phyloP scores from a whole-genome alignment of 2,113 vertebrate species.

The Forbesichthys agassizii region DNA sequence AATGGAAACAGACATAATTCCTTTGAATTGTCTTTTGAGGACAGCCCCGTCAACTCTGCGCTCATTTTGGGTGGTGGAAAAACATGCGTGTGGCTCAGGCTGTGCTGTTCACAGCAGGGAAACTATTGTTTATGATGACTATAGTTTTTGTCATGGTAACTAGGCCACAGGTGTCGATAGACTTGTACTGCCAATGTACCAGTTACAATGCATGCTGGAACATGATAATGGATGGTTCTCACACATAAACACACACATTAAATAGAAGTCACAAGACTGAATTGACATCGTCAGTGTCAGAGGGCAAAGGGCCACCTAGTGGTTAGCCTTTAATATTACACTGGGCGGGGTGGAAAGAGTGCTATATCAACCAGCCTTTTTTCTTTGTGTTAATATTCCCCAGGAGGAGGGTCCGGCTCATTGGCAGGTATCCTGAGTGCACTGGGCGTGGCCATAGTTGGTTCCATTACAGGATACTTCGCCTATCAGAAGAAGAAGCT shows the following conservation, averaged over 20 bases:
- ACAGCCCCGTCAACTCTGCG: no score
- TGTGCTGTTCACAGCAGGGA: slow-evolving; percentile 18
- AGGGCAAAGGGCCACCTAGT: slow-evolving; percentile 24
- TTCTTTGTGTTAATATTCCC: slow-evolving; percentile 3
- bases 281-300: neutral
- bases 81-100: neutral
- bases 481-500: slow-evolving; percentile 90
- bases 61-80: neutral
- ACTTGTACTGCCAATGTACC: slow-evolving; percentile 21
- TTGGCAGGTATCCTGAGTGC: slow-evolving; percentile 81
- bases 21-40: neutral
- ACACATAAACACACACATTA: neutral
- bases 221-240: slow-evolving; percentile 11
- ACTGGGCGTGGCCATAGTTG: slow-evolving; percentile 76
- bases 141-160: slow-evolving; percentile 48
- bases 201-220: slow-evolving; percentile 23
- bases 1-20: neutral
- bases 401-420: slow-evolving; percentile 46
- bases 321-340: slow-evolving; percentile 6
- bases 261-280: slow-evolving; percentile 9
- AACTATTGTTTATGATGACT: slow-evolving; percentile 16
- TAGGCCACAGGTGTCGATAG: slow-evolving; percentile 44
- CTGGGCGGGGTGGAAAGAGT: neutral
- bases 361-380: slow-evolving; percentile 1
- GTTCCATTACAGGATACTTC: slow-evolving; percentile 81